These are phyloP conservation scores for Pangasius krempfi DNA, from an alignment of 2,797 vertebrate genomes.

Conservation along the genomic window DNA sequence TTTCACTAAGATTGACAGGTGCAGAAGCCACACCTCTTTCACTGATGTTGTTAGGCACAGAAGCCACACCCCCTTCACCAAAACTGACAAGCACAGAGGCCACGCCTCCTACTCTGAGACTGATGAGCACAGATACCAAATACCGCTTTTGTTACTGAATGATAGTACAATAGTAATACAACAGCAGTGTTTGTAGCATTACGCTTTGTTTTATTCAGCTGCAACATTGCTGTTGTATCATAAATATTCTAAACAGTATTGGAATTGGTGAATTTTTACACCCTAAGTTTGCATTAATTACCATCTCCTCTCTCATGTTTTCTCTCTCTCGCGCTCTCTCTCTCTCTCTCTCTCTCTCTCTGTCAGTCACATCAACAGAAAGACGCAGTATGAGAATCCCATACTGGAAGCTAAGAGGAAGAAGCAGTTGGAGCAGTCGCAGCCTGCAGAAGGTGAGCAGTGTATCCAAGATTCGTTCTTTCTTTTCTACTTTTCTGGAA, in stretches of 20 bases:
- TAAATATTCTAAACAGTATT: background rate
- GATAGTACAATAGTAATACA: background rate
- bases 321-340: slow-evolving; percentile 12
- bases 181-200: background rate
- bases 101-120: background rate
- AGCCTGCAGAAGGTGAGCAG: slow-evolving; percentile 83
- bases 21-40: background rate
- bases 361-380: slow-evolving; percentile 96
- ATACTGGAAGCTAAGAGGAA: slow-evolving; percentile 95
- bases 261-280: background rate
- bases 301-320: background rate
- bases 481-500: slow-evolving; percentile 64
- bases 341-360: slow-evolving; percentile 2
- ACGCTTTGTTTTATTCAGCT: background rate
- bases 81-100: background rate
- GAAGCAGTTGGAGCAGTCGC: slow-evolving; percentile 91
- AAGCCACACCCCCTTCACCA: background rate
- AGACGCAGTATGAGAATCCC: slow-evolving; percentile 98
- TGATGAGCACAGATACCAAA: background rate
- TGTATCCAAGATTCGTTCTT: slow-evolving; percentile 73
- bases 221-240: background rate
- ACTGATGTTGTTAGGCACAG: background rate
- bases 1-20: background rate
- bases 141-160: background rate
- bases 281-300: slow-evolving; percentile 35